Percentiles rank a stretch among this genome's conserved stretches.
These are phyloP conservation scores for Caenorhabditis sinica DNA, from an alignment of 2,888 invertebrate species.

Conservation along the genomic window DNA sequence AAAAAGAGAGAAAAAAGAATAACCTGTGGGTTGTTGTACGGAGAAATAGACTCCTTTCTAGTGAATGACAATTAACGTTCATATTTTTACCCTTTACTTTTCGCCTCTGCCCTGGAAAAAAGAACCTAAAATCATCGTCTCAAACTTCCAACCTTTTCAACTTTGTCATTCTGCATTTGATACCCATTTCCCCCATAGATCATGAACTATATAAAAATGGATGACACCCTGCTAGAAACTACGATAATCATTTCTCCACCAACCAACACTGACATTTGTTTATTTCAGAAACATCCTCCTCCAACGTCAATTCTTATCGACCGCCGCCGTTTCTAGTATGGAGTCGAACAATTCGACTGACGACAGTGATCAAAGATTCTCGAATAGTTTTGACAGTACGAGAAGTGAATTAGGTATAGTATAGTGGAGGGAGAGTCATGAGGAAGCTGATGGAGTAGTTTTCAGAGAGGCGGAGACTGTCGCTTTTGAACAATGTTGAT, in stretches of 20 bases:
- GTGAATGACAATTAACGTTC: constrained; percentile 11
- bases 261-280: neutral
- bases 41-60: constrained; percentile 18
- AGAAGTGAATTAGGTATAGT: constrained; percentile 69
- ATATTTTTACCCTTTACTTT: neutral
- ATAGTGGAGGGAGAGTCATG: neutral
- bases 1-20: constrained; percentile 50
- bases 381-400: constrained; percentile 72
- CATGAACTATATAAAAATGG: neutral
- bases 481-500: constrained; percentile 65
- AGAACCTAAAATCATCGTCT: neutral
- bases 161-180: constrained; percentile 30
- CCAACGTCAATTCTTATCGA: constrained; percentile 74
- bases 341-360: constrained; percentile 72
- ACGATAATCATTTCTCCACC: neutral
- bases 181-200: neutral
- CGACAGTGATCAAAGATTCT: constrained; percentile 69
- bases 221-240: constrained; percentile 13
- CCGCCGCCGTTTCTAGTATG: constrained; percentile 70
- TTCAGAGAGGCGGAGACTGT: constrained; percentile 70
- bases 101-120: neutral
- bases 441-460: neutral
- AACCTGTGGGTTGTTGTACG: constrained; percentile 53
- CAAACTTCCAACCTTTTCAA: neutral
- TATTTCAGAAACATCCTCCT: constrained; percentile 69